These are phyloP conservation scores for Lasioglossum villosulum DNA, from an alignment of 2,888 invertebrate genomes.

Conservation along the genomic window DNA sequence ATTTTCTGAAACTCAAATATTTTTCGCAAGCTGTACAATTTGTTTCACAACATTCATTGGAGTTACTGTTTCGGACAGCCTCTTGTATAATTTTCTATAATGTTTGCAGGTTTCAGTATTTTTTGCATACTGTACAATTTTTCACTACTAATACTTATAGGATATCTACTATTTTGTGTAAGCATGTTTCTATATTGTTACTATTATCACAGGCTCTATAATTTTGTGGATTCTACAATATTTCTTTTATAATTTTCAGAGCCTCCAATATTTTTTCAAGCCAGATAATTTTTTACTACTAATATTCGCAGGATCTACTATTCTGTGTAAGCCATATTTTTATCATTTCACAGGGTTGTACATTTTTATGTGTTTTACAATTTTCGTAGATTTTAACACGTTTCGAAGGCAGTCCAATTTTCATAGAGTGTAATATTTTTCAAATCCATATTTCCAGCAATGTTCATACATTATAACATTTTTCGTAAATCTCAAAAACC, in stretches of 20 bases:
- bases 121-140: neutral
- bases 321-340: neutral
- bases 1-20: neutral
- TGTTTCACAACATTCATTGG: neutral
- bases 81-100: neutral
- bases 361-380: neutral
- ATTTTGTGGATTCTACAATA: neutral
- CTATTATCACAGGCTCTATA: neutral
- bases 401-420: no score
- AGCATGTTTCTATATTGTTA: no score
- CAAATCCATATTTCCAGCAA: neutral
- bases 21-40: neutral
- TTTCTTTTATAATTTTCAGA: no score
- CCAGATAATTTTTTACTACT: neutral
- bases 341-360: neutral
- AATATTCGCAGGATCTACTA: neutral
- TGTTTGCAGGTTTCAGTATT: neutral
- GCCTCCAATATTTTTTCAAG: neutral
- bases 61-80: neutral
- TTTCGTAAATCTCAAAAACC: neutral
- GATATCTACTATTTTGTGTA: no score
- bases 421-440: no score
- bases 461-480: neutral
- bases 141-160: neutral
- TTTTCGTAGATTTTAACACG: neutral